Base-by-base conservation (phyloP, 2,888 invertebrate species). In the Drosophila monieri region DNA sequence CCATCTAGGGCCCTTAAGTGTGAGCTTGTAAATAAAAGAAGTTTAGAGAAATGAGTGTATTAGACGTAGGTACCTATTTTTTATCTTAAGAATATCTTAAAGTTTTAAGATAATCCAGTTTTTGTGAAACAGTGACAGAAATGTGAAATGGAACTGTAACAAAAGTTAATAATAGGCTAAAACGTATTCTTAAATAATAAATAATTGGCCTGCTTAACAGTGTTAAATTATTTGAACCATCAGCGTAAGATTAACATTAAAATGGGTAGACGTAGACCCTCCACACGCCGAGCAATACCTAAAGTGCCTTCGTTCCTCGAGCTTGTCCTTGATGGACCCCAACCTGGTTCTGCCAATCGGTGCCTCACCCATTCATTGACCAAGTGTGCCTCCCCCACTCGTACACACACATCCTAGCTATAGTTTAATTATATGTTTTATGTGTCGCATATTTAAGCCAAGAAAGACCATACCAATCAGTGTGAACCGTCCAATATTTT, bases 401-500 rank as follows among this genome's bases (percentile, higher is more conserved):
- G 43, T 15, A 23, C 54, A 43, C 30, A 27, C 48, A 32, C n/a
- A 48, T 53, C 41, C 39, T 46, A 65, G 27, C 43, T 48, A 37
- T 55, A 41, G n/a, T 46, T 67, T 72, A 6, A 2, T 60, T 69
- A 49, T 86, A 85, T 88, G 83, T 74, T 67, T 72, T 78, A 76
- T 83, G 86, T 72, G 81, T 83, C 88, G 69, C 88, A 88, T 83
- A 83, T 35, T n/a, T 85, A 73, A 71, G 49, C 62, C 47, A 70
- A 54, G 25, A 81, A 73, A 35, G 88, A 88, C 83, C 88, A 83
- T 88, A 88, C 72, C 51, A 69, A 84, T 54, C 91, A 90, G 90
- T 89, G 78, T 78, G 79, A 89, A 88, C 90, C 90, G 90, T 90
- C 90, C 90, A 90, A 85, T 88, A 69, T 72, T 83, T 65, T 86